These are phyloP conservation scores for Leptocoma aspasia DNA, from an alignment of 2,113 vertebrate genomes.

Conservation along the genomic window DNA sequence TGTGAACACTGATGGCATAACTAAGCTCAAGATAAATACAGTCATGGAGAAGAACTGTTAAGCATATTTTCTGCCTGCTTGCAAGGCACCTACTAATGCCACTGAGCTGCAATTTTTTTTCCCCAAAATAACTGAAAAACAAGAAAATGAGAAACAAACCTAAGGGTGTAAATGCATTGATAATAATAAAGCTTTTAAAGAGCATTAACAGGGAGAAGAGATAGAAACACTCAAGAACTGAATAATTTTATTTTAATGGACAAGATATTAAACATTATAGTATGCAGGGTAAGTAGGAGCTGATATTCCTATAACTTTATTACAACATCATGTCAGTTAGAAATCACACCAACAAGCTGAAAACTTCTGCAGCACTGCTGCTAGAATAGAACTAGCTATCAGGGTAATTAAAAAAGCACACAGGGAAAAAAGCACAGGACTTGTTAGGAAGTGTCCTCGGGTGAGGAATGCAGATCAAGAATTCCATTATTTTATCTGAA, in stretches of 20 bases:
- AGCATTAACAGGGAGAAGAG: slow-evolving; percentile 1
- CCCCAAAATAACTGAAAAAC: background rate
- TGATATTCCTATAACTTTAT: background rate
- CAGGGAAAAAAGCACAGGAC: background rate
- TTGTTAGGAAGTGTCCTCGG: background rate
- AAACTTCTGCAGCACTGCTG: background rate
- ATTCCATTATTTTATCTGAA: slow-evolving; percentile 9
- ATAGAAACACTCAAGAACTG: slow-evolving; percentile 26
- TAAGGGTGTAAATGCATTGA: background rate
- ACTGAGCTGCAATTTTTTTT: background rate
- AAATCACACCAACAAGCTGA: background rate
- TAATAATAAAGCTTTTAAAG: background rate
- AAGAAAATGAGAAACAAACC: slow-evolving; percentile 5
- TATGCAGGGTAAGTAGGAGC: background rate
- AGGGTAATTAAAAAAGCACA: background rate
- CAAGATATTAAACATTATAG: slow-evolving; percentile 10
- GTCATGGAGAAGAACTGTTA: background rate
- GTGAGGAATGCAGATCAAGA: slow-evolving; percentile 4
- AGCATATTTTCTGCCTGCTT: background rate
- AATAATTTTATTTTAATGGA: slow-evolving; percentile 42
- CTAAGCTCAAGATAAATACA: background rate
- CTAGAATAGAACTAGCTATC: background rate
- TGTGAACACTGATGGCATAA: background rate
- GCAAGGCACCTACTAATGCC: background rate
- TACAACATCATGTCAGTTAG: background rate